Base-by-base conservation (phyloP, 2,113 vertebrate genomes). In the Calonectris borealis region DNA sequence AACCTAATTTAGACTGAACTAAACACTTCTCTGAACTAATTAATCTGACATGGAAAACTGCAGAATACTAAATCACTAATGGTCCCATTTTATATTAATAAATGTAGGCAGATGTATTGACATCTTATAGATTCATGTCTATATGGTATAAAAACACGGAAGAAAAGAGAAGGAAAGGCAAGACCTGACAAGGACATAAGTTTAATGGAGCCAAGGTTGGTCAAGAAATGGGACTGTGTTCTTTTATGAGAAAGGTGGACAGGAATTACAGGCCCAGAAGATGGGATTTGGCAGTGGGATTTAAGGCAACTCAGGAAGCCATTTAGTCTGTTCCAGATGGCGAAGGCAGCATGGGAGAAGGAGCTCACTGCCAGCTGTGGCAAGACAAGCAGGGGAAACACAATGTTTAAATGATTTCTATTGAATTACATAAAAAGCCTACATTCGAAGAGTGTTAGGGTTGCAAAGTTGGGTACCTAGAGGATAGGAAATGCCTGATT, bases 1-100 rank as follows among this genome's bases (percentile, higher is more conserved):
- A 95, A 92, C 8, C 61, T 69, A 79, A 72, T 94, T 91, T 92
- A 86, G 46, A 57, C 40, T 61, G 48, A 91, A 79, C 65, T 65
- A 84, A 88, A 75, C 55, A 75, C 48, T 93, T 88, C 60, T 92
- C 65, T 93, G 57, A 93, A 91, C 69, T 94, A 82, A 94, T 94
- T 93, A 58, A 69, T 83, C 60, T 84, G 72, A 89, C 4, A 8
- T 38, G 58, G 42, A 88, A 90, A 92, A 95, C 42, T 71, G 51
- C n/a, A 94, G 85, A 83, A 77, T 42, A 86, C 26, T 55, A 60
- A 73, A 80, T 77, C 22, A 83, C 32, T 70, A 51, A 64, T 40
- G 31, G 27, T 69, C 27, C 49, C 9, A 13, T 86, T 93, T 90
- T 77, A 36, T 52, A 61, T 61, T 76, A 82, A 82, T 82, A 79